These are phyloP conservation scores for Watsonalla binaria DNA, from an alignment of 2,888 invertebrate species.

Conservation along the genomic window DNA sequence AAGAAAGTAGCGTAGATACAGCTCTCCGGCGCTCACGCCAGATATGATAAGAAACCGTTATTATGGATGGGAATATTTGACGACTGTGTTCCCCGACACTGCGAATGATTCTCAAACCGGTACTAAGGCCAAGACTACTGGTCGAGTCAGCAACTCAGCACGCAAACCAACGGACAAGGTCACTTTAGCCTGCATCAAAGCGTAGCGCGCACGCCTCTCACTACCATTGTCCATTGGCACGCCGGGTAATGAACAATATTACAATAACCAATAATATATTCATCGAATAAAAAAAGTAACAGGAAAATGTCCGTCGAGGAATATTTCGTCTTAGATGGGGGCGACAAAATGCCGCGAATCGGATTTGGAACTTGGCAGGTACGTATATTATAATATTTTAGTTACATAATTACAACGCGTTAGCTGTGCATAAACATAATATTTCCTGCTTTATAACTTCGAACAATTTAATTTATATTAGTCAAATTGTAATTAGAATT, in stretches of 20 bases:
- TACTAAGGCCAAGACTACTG: slow-evolving; percentile 5
- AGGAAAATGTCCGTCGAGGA: slow-evolving; percentile 44
- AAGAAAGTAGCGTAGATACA: too few relatives aligned
- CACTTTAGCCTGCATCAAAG: slow-evolving; percentile 15
- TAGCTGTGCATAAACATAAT: too few relatives aligned
- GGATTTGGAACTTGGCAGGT: slow-evolving; percentile 92
- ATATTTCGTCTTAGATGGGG: slow-evolving; percentile 60
- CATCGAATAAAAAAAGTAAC: neutral
- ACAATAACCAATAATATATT: neutral
- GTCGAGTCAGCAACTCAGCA: neutral
- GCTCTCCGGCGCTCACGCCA: too few relatives aligned
- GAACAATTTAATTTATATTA: too few relatives aligned
- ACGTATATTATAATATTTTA: slow-evolving; percentile 31
- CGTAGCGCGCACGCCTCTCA: slow-evolving; percentile 19
- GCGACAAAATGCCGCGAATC: slow-evolving; percentile 82
- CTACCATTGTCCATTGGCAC: slow-evolving; percentile 32
- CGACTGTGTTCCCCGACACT: slow-evolving; percentile 12
- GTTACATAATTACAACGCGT: too few relatives aligned
- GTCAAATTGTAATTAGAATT: too few relatives aligned
- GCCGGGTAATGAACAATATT: slow-evolving; percentile 5
- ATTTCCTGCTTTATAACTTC: neutral
- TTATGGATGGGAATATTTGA: too few relatives aligned
- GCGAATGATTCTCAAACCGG: slow-evolving; percentile 26
- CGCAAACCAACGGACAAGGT: slow-evolving; percentile 17
- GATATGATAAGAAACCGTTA: too few relatives aligned